Percentiles rank a stretch among this genome's conserved stretches.
Evolutionary conservation across 2,888 invertebrate genomes (phyloP).

Genomic region (Polymixis flavicincta): DNA sequence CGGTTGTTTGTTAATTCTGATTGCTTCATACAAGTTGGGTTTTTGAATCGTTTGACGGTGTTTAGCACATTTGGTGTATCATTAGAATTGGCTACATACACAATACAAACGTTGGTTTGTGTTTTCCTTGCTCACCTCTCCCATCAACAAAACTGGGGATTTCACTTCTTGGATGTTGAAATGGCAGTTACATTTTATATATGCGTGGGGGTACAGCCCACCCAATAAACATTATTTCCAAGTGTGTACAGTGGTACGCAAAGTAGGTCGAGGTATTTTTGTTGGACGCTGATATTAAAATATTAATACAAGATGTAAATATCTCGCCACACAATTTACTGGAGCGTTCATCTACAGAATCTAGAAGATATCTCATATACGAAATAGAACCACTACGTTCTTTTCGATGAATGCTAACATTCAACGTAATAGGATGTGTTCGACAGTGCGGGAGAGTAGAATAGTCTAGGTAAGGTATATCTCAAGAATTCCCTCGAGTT

Average conservation of each 20-base stretch:
- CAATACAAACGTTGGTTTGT: neutral
- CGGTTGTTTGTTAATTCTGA: conserved; percentile 35
- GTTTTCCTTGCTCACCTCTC: neutral
- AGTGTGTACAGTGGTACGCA: neutral
- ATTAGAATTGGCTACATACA: neutral
- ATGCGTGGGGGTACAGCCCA: neutral
- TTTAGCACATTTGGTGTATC: conserved; percentile 1
- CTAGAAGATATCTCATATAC: neutral
- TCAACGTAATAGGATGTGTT: conserved; percentile 26
- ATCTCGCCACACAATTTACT: neutral
- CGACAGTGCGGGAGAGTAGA: conserved; percentile 23
- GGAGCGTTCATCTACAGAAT: neutral
- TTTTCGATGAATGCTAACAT: conserved; percentile 29
- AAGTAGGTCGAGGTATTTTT: neutral
- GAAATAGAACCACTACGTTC: conserved; percentile 1
- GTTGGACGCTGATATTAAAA: neutral
- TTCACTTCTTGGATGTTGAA: neutral
- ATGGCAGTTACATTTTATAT: neutral
- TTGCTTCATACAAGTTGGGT: conserved; percentile 23
- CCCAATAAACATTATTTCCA: neutral
- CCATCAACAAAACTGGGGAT: too few species aligned
- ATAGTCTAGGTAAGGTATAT: conserved; percentile 40
- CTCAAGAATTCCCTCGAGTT: conserved; percentile 33
- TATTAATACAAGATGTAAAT: neutral
- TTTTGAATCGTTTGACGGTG: neutral